Evolutionary conservation across 23 tunicate species (phyloP), one percentile per base, ranked within the genome.

Genomic region (Diplosoma virens): DNA sequence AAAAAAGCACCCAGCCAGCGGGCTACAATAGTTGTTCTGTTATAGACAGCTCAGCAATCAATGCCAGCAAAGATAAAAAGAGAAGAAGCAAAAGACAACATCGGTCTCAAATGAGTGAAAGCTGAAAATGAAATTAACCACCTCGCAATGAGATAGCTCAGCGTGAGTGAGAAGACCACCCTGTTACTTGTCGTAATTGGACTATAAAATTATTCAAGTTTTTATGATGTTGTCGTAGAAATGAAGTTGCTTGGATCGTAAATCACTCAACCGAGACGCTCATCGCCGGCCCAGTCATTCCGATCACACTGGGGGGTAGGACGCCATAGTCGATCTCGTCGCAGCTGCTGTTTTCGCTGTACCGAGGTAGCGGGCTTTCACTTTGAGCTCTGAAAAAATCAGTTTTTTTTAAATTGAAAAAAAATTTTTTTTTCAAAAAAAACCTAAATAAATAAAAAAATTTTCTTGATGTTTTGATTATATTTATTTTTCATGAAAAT

Each of bases 281-380:
- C 60, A 89, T 56, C 47, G 78, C 80, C 58, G 63, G 96, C 14
- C 84, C 96, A n/a, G 96, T 59, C 32, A 89, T 64, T 54, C 85
- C 81, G 37, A 89, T 80, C 63, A 84, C 77, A 65, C 79, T 32
- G 47, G 76, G 84, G 37, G 89, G 89, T 24, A 84, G 20, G 23
- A 66, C 81, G 9, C 82, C 83, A 72, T 61, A 89, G 18, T 89
- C 96, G 63, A 82, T 37, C 45, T 89, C 96, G 60, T 89, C 96
- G 48, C 86, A 86, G 61, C 96, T 84, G 71, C 89, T 89, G 56
- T 84, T 55, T 5, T 78, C 95, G 63, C 96, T 71, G 70, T 89
- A 89, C 54, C 79, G 96, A 5, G 88, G 96, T 22, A 54, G 61
- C 32, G 96, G 96, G 58, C 96, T 89, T 47, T 84, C 83, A 72